Conservation (phyloP, 2,113 vertebrate genomes). For the Nicator chloris region DNA sequence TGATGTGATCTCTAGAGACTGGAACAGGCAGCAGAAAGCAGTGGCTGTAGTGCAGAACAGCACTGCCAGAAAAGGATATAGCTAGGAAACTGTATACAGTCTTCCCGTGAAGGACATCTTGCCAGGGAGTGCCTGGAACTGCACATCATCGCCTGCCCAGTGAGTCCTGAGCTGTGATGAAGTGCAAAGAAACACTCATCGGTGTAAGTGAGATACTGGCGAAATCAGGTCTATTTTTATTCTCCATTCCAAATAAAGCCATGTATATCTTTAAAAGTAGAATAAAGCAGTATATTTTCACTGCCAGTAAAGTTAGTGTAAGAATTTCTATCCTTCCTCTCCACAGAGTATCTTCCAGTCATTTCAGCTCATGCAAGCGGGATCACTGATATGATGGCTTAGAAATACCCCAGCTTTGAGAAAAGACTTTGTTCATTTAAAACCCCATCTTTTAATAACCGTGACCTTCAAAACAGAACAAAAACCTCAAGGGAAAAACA, state of each 20-base stretch:
- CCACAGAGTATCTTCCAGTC: background rate
- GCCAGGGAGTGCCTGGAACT: background rate
- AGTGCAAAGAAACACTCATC: background rate
- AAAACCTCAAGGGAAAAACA: background rate
- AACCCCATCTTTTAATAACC: background rate
- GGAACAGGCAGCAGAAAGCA: background rate
- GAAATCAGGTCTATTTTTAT: background rate
- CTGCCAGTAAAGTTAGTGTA: rapidly evolving
- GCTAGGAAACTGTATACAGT: background rate
- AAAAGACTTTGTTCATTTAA: background rate
- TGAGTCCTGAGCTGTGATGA: background rate
- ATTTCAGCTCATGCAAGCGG: background rate
- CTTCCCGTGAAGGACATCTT: background rate
- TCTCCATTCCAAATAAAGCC: conserved; percentile 17
- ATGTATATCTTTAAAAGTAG: background rate
- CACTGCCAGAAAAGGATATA: background rate
- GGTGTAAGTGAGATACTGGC: background rate
- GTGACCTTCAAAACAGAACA: background rate
- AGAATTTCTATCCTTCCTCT: background rate
- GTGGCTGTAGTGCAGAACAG: background rate
- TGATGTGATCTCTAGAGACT: background rate
- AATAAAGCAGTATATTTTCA: background rate
- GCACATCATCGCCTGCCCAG: background rate
- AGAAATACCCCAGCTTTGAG: background rate
- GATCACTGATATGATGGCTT: background rate